These are phyloP conservation scores for Pseudopleuronectes americanus DNA, from an alignment of 2,797 vertebrate species.

Conservation along the genomic window DNA sequence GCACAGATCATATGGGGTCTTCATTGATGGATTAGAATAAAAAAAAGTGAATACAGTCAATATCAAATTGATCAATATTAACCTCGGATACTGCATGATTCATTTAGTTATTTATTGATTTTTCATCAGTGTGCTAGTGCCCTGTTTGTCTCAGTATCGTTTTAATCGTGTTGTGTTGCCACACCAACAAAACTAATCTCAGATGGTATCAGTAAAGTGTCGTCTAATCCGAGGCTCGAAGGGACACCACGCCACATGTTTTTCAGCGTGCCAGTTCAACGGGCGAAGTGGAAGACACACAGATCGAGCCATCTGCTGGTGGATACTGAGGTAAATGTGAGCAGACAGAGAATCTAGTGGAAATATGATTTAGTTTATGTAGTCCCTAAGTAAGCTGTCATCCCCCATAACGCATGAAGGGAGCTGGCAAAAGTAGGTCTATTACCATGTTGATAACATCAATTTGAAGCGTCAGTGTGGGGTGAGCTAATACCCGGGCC, in stretches of 20 bases:
- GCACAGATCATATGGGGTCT: background rate
- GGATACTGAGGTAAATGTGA: conserved; percentile 63
- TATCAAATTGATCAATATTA: too few relatives aligned
- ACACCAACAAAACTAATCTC: conserved; percentile 12
- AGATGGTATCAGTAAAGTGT: conserved; percentile 22
- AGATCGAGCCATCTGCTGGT: conserved; percentile 63
- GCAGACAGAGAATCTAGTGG: conserved; percentile 71
- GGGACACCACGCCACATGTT: conserved; percentile 21
- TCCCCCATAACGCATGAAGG: conserved; percentile 69
- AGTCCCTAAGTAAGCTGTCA: conserved; percentile 78
- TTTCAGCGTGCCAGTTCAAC: conserved; percentile 39
- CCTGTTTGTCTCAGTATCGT: background rate
- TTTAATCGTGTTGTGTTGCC: conserved; percentile 14
- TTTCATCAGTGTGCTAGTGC: background rate
- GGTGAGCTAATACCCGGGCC: conserved; percentile 64
- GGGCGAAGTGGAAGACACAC: conserved; percentile 43
- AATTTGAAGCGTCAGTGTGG: conserved; percentile 74
- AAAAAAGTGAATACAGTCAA: background rate
- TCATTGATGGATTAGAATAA: background rate
- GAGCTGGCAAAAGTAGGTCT: conserved; percentile 72
- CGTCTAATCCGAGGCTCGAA: conserved; percentile 27
- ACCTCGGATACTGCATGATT: background rate
- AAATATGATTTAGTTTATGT: conserved; percentile 81
- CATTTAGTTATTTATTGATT: background rate
- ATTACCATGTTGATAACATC: conserved; percentile 78